Evolutionary conservation across 2,888 invertebrate species (phyloP).

Genomic region (Allophyes oxyacanthae): DNA sequence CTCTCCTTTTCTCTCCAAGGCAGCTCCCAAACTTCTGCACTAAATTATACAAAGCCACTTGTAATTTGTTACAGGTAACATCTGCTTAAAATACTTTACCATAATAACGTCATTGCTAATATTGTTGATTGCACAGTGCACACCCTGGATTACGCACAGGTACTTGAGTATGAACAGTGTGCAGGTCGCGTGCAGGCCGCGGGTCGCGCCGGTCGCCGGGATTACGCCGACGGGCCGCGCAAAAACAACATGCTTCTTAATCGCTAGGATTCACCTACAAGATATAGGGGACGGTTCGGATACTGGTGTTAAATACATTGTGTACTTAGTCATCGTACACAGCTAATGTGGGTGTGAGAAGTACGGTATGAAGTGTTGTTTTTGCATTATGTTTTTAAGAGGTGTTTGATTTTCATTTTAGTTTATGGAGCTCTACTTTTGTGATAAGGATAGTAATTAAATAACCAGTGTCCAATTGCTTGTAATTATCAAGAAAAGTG

Average conservation of each 20-base stretch:
- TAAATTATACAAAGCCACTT: too few species aligned
- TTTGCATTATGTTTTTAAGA: constrained; percentile 8
- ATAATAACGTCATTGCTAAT: too few species aligned
- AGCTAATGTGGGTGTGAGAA: constrained; percentile 8
- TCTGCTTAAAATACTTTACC: too few species aligned
- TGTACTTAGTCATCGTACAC: constrained; percentile 1
- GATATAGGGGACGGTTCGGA: constrained; percentile 38
- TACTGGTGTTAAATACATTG: constrained; percentile 2
- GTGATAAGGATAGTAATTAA: too few species aligned
- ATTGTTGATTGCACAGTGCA: constrained; percentile 11
- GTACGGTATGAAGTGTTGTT: constrained; percentile 23
- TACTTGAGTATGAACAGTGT: constrained; percentile 32
- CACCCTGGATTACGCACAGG: constrained; percentile 41
- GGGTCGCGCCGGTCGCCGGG: constrained; percentile 41
- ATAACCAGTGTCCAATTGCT: too few species aligned
- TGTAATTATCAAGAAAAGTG: too few species aligned
- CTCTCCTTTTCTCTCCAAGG: too few species aligned
- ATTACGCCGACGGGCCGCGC: constrained; percentile 59
- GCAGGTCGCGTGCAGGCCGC: constrained; percentile 43
- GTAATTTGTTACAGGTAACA: too few species aligned
- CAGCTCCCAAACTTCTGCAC: too few species aligned
- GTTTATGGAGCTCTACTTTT: not conserved
- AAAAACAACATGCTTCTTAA: constrained; percentile 66
- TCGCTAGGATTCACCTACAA: constrained; percentile 53
- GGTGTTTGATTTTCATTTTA: not conserved